A percentile compares a stretch with the other conserved stretches of the same genome.
phyloP scores from a whole-genome alignment of 1,140 invertebrate genomes.

The Heliconius congener region DNA sequence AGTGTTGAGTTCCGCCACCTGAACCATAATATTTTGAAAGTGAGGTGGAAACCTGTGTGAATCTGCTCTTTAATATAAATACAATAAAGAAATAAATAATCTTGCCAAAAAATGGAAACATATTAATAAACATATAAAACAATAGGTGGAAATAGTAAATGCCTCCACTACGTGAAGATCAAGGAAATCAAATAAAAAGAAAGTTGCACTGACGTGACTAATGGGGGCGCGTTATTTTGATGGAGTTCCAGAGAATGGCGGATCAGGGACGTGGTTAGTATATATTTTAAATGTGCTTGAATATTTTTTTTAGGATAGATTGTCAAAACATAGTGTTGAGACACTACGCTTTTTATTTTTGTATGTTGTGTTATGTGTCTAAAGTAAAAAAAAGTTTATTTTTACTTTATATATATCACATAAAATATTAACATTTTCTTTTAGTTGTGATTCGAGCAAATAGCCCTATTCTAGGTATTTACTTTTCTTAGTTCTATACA shows the following conservation, averaged over 20 bases:
- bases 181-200: constrained; percentile 50
- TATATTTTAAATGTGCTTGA: constrained; percentile 34
- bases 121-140: constrained; percentile 15
- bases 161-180: constrained; percentile 36
- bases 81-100: neutral
- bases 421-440: no score
- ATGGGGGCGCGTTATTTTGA: constrained; percentile 52
- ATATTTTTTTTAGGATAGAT: constrained; percentile 21
- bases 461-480: no score
- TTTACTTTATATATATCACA: no score
- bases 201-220: constrained; percentile 50
- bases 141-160: constrained; percentile 26
- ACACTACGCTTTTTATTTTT: neutral
- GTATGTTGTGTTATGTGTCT: neutral
- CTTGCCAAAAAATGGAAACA: neutral
- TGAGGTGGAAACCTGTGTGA: no score
- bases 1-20: no score
- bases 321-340: neutral
- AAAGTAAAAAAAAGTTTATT: no score
- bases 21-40: no score
- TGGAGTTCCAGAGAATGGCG: constrained; percentile 31
- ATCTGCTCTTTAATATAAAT: neutral
- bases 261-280: constrained; percentile 27
- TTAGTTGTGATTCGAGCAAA: no score
- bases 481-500: no score